phyloP scores from a whole-genome alignment of 2,888 invertebrate genomes.

The Metopia argyrocephala region DNA sequence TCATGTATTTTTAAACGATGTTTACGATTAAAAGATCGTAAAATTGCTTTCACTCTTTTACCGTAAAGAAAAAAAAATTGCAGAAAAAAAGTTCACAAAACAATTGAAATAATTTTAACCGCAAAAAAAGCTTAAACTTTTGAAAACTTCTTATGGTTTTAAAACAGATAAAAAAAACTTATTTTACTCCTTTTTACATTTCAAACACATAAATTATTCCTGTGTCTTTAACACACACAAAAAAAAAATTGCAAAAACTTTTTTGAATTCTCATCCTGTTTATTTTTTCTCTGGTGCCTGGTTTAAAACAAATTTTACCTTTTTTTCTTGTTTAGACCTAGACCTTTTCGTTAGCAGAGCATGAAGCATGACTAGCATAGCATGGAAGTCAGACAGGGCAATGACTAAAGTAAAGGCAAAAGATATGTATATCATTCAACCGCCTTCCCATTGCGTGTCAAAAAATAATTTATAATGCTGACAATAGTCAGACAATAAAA shows the following conservation, averaged over 20 bases:
- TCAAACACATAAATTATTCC: not conserved
- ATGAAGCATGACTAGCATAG: conserved; percentile 40
- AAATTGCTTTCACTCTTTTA: conserved; percentile 59
- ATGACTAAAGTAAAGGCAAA: not conserved
- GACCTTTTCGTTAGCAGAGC: conserved; percentile 47
- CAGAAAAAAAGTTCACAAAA: too few species aligned
- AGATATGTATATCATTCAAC: not conserved
- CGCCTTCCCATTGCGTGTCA: conserved; percentile 47
- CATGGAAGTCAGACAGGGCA: not conserved
- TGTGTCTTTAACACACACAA: not conserved
- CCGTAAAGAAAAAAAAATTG: not conserved
- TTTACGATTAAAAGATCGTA: conserved; percentile 60
- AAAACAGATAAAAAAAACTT: too few species aligned
- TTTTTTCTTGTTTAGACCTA: conserved; percentile 20
- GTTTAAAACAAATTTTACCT: not conserved
- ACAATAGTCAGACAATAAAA: conserved; percentile 36
- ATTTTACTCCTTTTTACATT: too few species aligned
- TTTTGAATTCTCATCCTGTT: not conserved
- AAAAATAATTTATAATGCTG: conserved; percentile 48
- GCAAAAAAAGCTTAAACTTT: too few species aligned
- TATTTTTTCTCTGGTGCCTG: not conserved
- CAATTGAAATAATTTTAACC: conserved; percentile 16
- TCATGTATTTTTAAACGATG: conserved; percentile 2
- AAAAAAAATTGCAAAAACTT: not conserved
- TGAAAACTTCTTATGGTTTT: too few species aligned